Base-by-base conservation (phyloP, 2,888 invertebrate genomes). In the Drosophila hawaiiensis region DNA sequence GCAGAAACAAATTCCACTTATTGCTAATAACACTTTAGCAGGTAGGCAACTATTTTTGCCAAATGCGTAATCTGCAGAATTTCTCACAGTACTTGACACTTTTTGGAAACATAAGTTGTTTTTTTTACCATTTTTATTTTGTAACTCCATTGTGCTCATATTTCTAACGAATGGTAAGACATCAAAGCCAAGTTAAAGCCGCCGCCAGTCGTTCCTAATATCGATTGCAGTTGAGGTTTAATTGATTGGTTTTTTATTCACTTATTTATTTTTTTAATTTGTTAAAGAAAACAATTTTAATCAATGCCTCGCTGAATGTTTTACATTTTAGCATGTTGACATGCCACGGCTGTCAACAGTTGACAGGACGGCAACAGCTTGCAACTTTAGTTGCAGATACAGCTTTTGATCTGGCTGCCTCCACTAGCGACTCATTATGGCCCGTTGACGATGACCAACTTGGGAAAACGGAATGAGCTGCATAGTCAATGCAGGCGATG, bases 291-390 rank as follows among this genome's bases (percentile, higher is more conserved):
- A 75, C 73, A 84, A 89, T 85, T 85, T 85, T 90, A 85, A 85
- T 85, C 85, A 89, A 85, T 80, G 90, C 83, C 71, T 72, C 64
- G 71, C 67, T 72, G 80, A 72, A 81, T 88, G 85, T 81, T 86
- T 88, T 73, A 81, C 85, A 85, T 90, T 85, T 84, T 82, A 85
- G 88, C 88, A 84, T 84, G 83, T 90, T 85, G 90, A 86, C 85
- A 86, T 86, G 85, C 85, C 90, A 86, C 90, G 85, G 90, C 90
- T 86, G 90, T 86, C 85, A 86, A 73, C 90, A 83, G 85, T 89
- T 86, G 85, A 86, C 85, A 84, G 73, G 54, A 79, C 73, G 58
- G 43, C 64, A 59, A 64, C 64, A 64, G 74, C 56, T 63, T 31
- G 43, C 28, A 62, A 60, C 29, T 47, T 25, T 47, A 37, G 37